Base-by-base conservation (phyloP, 1,140 invertebrate genomes). In the Ceratina australensis region DNA sequence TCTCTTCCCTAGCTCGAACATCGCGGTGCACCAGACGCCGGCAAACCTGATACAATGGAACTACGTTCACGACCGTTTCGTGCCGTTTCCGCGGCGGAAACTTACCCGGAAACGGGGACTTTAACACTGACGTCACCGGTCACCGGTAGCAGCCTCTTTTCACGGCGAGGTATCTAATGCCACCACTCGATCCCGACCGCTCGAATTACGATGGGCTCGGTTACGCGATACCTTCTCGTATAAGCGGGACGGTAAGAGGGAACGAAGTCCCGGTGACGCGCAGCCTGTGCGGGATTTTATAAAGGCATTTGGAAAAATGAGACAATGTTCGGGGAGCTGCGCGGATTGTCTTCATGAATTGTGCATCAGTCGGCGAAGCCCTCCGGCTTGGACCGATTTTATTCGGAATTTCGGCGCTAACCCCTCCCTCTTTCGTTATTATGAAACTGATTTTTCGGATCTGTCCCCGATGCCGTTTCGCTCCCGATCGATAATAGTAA, bases 21-120 rank as follows among this genome's bases (percentile, higher is more conserved):
- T 57, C 79, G 61, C 61, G 81, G 66, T 57, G 67, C 50, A 59
- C 67, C 72, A 81, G 82, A 85, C 75, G 67, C 54, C 74, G 73
- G 86, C 89, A 83, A 79, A 81, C 63, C 86, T 86, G 88, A 90
- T 90, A 89, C 88, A 90, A 90, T 89, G 81, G 85, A 80, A 85
- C 84, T 85, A 86, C 86, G 84, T 83, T 85, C 86, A 83, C 81
- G 79, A 76, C 80, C 86, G 83, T 89, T 90, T 89, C 88, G 86
- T 86, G 84, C 85, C 83, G 89, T 89, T 90, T 89, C 89, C 89
- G 89, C 68, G 73, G 78, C 87, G 89, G 89, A 88, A 90, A 89
- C 87, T 88, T 84, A 84, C 78, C 84, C 87, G 88, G 89, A 90
- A 90, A 89, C 89, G 83, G 83, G 84, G 88, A 89, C 88, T 90